Conservation (phyloP, 1,140 invertebrate species). For the Trichonephila clavipes region DNA sequence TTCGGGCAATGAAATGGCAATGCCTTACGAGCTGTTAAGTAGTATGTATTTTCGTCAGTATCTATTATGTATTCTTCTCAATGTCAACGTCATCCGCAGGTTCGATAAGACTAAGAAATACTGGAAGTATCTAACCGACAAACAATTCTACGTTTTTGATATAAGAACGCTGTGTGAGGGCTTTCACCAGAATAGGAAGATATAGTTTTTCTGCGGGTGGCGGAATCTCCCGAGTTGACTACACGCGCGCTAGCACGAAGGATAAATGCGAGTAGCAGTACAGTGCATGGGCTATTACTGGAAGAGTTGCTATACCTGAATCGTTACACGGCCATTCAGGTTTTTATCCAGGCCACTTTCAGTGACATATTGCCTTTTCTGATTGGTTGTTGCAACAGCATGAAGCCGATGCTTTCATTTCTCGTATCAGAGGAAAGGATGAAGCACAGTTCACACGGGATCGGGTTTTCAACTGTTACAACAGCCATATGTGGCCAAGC, state of each 20-base stretch:
- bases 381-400: background rate
- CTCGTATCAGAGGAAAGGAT: background rate
- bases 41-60: background rate
- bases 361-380: background rate
- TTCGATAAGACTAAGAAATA: background rate
- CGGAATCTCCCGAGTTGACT: background rate
- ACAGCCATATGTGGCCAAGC: background rate
- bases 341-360: background rate
- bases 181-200: background rate
- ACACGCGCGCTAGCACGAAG: background rate
- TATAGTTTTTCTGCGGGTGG: background rate
- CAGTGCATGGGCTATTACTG: background rate
- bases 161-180: background rate
- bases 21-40: background rate
- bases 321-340: background rate
- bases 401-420: background rate
- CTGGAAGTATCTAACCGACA: background rate
- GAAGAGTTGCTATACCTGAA: background rate
- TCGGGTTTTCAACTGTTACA: background rate
- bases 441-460: background rate
- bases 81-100: background rate
- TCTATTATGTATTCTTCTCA: background rate
- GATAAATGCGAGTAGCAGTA: background rate
- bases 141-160: background rate
- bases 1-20: background rate